Evolutionary conservation across 2,797 vertebrate species (phyloP).

Genomic region (Myotis planiceps): DNA sequence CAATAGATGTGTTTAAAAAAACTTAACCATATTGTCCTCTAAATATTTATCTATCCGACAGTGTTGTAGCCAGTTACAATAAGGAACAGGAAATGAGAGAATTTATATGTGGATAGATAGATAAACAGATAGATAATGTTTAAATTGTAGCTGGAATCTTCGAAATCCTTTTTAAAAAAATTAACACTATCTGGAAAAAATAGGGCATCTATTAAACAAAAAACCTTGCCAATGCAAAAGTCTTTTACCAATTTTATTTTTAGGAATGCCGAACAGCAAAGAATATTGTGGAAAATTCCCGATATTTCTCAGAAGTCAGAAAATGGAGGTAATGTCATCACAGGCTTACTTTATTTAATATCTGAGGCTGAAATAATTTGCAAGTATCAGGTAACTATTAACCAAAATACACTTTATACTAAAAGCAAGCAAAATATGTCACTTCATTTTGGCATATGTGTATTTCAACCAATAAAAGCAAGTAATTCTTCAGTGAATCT

Average conservation of each 20-base stretch:
- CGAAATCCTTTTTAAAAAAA: neutral
- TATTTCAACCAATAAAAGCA: neutral
- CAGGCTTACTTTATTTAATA: neutral
- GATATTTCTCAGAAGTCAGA: slow-evolving; percentile 98
- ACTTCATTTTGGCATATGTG: neutral
- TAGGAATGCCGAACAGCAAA: slow-evolving; percentile 96
- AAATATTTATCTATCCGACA: neutral
- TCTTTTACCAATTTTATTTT: slow-evolving; percentile 72
- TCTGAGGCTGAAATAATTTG: neutral
- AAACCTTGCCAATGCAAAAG: neutral
- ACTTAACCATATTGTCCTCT: neutral
- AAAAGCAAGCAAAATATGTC: neutral
- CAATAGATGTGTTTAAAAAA: neutral
- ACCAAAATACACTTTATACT: neutral
- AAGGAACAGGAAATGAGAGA: neutral
- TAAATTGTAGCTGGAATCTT: neutral
- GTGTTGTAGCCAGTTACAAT: neutral
- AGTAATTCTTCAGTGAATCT: neutral
- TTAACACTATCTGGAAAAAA: neutral
- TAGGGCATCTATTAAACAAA: neutral
- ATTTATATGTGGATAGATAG: neutral
- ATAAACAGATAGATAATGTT: neutral
- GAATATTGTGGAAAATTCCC: slow-evolving; percentile 97
- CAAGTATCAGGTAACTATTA: neutral
- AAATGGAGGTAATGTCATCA: slow-evolving; percentile 92